phyloP scores from a whole-genome alignment of 2,888 invertebrate species.

The Drosophila demipolita region DNA sequence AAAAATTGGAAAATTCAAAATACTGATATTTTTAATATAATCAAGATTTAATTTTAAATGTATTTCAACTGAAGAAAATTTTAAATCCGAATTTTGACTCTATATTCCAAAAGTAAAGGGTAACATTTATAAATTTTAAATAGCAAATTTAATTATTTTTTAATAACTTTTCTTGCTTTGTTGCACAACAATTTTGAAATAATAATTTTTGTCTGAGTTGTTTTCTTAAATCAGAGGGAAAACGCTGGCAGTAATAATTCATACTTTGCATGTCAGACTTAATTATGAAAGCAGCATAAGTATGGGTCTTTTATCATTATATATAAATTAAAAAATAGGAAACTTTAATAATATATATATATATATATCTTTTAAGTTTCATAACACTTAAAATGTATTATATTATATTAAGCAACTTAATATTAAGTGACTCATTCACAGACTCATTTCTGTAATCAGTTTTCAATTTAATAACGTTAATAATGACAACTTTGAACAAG shows the following conservation, averaged over 20 bases:
- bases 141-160: background rate
- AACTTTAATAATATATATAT: no score
- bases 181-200: background rate
- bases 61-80: no score
- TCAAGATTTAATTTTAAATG: no score
- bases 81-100: no score
- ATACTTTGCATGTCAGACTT: conserved; percentile 84
- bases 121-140: no score
- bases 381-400: conserved; percentile 35
- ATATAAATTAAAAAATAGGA: no score
- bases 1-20: no score
- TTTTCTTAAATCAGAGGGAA: conserved; percentile 51
- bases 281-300: conserved; percentile 76
- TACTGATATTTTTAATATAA: no score
- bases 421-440: background rate
- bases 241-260: conserved; percentile 84
- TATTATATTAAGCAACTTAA: background rate
- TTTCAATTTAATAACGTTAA: background rate
- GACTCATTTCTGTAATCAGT: background rate
- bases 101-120: background rate
- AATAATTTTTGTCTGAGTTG: background rate
- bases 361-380: conserved; percentile 36
- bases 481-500: no score
- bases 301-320: conserved; percentile 73
- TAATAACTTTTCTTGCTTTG: no score